Percentiles rank a stretch among this genome's conserved stretches.
Evolutionary conservation across 2,888 invertebrate genomes (phyloP).

Genomic region (Platynereis dumerilii): DNA sequence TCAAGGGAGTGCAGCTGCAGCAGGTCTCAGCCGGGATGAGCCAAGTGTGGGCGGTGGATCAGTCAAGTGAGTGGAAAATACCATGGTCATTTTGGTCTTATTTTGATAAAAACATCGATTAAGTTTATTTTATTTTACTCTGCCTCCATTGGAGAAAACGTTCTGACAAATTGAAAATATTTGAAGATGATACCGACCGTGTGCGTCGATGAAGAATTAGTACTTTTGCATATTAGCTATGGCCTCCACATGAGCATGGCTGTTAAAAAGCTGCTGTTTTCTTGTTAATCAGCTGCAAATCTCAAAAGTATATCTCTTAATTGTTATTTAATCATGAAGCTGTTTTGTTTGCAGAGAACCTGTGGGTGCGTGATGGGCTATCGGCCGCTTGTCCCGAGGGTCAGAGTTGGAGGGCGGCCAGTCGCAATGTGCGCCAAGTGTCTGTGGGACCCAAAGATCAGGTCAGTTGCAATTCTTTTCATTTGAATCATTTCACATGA

Average conservation of each 20-base stretch:
- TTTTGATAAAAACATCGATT: not conserved
- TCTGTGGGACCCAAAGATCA: constrained; percentile 16
- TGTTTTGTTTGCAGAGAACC: constrained; percentile 6
- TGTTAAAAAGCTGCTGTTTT: no score
- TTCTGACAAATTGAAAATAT: no score
- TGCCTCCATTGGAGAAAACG: no score
- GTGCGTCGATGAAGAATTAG: no score
- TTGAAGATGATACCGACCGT: no score
- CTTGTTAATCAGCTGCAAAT: no score
- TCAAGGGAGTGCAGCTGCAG: constrained; percentile 8
- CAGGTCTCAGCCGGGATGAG: constrained; percentile 23
- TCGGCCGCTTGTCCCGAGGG: constrained; percentile 12
- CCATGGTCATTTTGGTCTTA: not conserved
- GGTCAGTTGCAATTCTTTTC: constrained; percentile 3
- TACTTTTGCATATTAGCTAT: no score
- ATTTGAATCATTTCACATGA: not conserved
- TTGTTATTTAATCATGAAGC: no score
- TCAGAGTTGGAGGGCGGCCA: constrained; percentile 5
- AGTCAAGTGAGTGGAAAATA: constrained; percentile 12
- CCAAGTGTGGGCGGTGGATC: constrained; percentile 16
- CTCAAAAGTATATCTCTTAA: no score
- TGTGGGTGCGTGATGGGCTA: constrained; percentile 14
- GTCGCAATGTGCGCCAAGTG: constrained; percentile 12
- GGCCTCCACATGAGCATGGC: no score
- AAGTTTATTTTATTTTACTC: not conserved